Evolutionary conservation across 2,797 vertebrate genomes (phyloP), one percentile per base, ranked within the genome.

Genomic region (Echiichthys vipera): DNA sequence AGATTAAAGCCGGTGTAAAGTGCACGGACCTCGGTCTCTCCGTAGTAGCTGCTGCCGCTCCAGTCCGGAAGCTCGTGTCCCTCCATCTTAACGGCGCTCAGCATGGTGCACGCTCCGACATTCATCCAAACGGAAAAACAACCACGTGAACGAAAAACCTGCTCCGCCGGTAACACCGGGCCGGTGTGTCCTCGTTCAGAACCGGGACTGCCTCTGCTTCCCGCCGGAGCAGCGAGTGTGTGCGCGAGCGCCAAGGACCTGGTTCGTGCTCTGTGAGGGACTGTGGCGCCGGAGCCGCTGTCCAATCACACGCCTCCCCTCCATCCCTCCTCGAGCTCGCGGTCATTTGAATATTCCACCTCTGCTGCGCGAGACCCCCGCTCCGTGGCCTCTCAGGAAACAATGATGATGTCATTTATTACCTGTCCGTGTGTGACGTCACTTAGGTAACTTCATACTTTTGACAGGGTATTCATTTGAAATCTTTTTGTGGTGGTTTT

Each of bases 51-150:
- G 29, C 71, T 25, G 59, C 76, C 50, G 95, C 94, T 97, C 96
- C 96, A 97, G 89, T 97, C 96, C 64, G 95, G 80, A 77, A 95
- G 95, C 65, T 97, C 96, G 90, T 96, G 96, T 93, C 96, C 95
- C 95, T 97, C 96, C 96, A 97, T 97, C 92, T 97, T 97, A 90
- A 97, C 96, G 63, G 96, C 92, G 91, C 96, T 95, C 89, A 97
- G 95, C 96, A 97, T 97, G 91, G 92, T 96, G 91, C 92, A 92
- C 93, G 90, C 78, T 77, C 92, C 92, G 85, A 86, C 91, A 88
- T 83, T 88, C 68, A 69, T 88, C 89, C 77, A 63, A 25, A 84
- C 73, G 75, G 58, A 27, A 5, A 42, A 7, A 17, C 12, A 15
- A 12, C 13, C 50, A n/a, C 12, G 1, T 3, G 8, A 8, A 40